Evolutionary conservation across 2,888 invertebrate species (phyloP).

Genomic region (Mamestra brassicae): DNA sequence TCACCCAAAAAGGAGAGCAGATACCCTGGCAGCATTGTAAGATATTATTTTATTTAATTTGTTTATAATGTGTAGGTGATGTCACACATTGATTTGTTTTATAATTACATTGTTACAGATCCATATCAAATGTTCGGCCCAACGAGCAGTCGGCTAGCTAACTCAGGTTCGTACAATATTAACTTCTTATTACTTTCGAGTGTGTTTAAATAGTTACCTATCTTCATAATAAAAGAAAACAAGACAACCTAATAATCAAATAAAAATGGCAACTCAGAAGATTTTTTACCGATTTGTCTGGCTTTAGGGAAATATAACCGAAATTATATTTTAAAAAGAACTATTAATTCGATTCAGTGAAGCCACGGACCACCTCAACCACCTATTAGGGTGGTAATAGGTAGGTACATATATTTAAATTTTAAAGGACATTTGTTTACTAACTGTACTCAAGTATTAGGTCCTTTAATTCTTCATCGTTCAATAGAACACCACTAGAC

Average conservation of each 20-base stretch:
- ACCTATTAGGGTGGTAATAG: too few relatives aligned
- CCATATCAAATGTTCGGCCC: constrained; percentile 99
- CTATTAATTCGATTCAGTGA: too few relatives aligned
- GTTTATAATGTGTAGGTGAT: constrained; percentile 17
- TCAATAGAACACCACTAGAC: background rate
- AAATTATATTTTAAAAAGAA: too few relatives aligned
- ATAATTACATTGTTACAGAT: constrained; percentile 93
- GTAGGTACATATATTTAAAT: background rate
- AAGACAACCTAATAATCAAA: too few relatives aligned
- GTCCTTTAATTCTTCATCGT: background rate
- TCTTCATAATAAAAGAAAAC: too few relatives aligned
- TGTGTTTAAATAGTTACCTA: too few relatives aligned
- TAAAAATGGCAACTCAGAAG: too few relatives aligned
- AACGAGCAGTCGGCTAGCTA: constrained; percentile 98
- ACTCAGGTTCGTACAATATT: constrained; percentile 92
- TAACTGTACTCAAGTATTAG: background rate
- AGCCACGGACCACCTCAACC: background rate
- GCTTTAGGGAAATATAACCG: too few relatives aligned
- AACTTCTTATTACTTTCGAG: background rate
- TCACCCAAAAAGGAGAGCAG: constrained; percentile 52
- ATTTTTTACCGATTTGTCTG: too few relatives aligned
- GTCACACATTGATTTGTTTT: constrained; percentile 40
- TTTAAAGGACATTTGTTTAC: background rate
- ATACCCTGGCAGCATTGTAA: constrained; percentile 54
- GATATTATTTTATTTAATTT: constrained; percentile 47